Evolutionary conservation across 1,140 invertebrate species (phyloP).

Genomic region (Ostrea denselamellosa): DNA sequence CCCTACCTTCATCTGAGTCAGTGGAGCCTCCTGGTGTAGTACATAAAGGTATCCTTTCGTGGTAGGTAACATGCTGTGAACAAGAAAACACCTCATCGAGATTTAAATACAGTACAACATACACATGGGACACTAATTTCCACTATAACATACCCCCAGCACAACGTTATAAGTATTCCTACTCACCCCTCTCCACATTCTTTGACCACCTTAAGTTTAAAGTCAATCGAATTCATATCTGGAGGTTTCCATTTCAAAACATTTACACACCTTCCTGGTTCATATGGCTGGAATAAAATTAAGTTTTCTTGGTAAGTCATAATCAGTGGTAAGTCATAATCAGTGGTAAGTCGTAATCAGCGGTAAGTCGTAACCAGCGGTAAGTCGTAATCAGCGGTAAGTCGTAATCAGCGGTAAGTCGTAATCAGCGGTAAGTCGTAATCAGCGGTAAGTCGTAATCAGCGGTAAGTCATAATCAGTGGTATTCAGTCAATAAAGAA

Average conservation of each 20-base stretch:
- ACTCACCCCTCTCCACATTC: slow-evolving; percentile 86
- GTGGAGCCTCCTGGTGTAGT: slow-evolving; percentile 85
- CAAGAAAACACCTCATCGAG: not conserved
- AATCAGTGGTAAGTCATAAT: too few relatives aligned
- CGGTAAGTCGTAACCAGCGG: too few relatives aligned
- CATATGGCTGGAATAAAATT: slow-evolving; percentile 85
- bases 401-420: too few relatives aligned
- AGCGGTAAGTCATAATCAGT: too few relatives aligned
- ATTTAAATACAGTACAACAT: too few relatives aligned
- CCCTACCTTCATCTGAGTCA: slow-evolving; percentile 86
- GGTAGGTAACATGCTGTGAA: slow-evolving; percentile 80
- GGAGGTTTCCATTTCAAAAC: slow-evolving; percentile 99
- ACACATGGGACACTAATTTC: too few relatives aligned
- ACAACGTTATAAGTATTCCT: not conserved
- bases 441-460: too few relatives aligned
- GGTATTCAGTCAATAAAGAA: too few relatives aligned
- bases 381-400: too few relatives aligned
- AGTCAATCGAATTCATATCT: slow-evolving; percentile 96
- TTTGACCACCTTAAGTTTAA: slow-evolving; percentile 89
- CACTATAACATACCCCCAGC: too few relatives aligned
- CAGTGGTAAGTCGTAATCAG: too few relatives aligned
- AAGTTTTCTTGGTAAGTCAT: not conserved
- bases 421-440: too few relatives aligned
- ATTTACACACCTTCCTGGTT: slow-evolving; percentile 88
- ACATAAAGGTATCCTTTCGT: slow-evolving; percentile 91